Evolutionary conservation across 2,113 vertebrate genomes (phyloP).

Genomic region (Agelaius tricolor): DNA sequence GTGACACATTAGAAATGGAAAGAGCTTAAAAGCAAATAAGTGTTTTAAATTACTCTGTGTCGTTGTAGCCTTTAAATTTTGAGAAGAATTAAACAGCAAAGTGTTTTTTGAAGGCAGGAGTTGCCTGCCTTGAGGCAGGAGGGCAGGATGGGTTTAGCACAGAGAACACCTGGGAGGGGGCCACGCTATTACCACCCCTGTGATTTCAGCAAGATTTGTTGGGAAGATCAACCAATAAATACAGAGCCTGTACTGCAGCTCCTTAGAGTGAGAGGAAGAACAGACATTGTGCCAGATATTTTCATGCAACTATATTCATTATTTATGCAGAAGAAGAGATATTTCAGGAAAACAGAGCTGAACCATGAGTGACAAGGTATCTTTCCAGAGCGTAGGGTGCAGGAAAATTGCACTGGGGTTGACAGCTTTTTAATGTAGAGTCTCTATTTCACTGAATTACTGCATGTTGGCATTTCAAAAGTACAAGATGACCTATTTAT

Average conservation of each 20-base stretch:
- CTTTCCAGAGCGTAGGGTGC: conserved; percentile 59
- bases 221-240: conserved; percentile 33
- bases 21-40: neutral
- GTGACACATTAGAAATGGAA: neutral
- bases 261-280: conserved; percentile 46
- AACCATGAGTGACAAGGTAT: conserved; percentile 75
- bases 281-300: conserved; percentile 55
- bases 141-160: neutral
- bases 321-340: conserved; percentile 75
- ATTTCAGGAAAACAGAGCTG: conserved; percentile 72
- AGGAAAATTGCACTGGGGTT: conserved; percentile 68
- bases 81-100: neutral
- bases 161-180: conserved; percentile 2
- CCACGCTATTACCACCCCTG: neutral
- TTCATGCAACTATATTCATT: conserved; percentile 68
- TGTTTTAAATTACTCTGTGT: neutral
- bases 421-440: conserved; percentile 75
- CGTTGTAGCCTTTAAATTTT: neutral
- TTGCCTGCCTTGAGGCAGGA: neutral
- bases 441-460: conserved; percentile 70
- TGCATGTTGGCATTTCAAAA: conserved; percentile 72
- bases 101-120: neutral
- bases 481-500: conserved; percentile 80
- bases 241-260: conserved; percentile 25
- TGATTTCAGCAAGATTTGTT: conserved; percentile 43